A percentile compares a stretch with the other conserved stretches of the same genome.
phyloP scores from a whole-genome alignment of 2,113 vertebrate species.

The Castor canadensis region DNA sequence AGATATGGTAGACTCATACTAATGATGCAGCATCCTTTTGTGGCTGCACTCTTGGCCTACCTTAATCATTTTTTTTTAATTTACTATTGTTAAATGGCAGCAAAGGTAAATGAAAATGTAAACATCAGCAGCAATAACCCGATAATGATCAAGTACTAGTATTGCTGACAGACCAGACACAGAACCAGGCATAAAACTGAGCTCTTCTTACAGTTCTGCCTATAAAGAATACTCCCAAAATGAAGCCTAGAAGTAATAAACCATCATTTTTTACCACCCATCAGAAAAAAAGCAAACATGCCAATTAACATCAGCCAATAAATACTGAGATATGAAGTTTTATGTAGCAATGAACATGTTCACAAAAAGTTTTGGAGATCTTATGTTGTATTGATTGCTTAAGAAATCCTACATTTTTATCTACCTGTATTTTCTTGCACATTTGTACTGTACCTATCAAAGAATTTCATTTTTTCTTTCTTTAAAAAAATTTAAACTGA shows the following conservation, averaged over 20 bases:
- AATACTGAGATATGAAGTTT: not conserved
- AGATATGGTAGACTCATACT: not conserved
- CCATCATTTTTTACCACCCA: conserved; percentile 51
- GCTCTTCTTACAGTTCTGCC: conserved; percentile 67
- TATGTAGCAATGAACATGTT: accelerated
- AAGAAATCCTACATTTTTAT: not conserved
- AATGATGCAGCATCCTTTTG: not conserved
- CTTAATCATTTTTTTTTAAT: conserved; percentile 57
- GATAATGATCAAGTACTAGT: conserved; percentile 68
- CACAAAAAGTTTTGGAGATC: not conserved
- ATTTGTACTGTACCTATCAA: not conserved
- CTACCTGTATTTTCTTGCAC: not conserved
- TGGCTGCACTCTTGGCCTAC: conserved; percentile 33
- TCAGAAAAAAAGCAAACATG: not conserved
- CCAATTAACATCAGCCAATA: not conserved
- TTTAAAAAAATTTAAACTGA: not conserved
- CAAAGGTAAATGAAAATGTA: conserved; percentile 73
- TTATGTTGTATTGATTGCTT: not conserved
- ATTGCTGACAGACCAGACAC: conserved; percentile 54
- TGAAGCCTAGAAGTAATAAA: too few species aligned
- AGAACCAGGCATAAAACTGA: conserved; percentile 54
- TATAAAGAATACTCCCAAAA: not conserved
- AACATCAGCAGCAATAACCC: conserved; percentile 62
- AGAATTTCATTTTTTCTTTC: conserved; percentile 39
- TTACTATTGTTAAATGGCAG: conserved; percentile 48